Conservation (phyloP, 2,797 vertebrate species). For the Threskiornis aethiopicus region DNA sequence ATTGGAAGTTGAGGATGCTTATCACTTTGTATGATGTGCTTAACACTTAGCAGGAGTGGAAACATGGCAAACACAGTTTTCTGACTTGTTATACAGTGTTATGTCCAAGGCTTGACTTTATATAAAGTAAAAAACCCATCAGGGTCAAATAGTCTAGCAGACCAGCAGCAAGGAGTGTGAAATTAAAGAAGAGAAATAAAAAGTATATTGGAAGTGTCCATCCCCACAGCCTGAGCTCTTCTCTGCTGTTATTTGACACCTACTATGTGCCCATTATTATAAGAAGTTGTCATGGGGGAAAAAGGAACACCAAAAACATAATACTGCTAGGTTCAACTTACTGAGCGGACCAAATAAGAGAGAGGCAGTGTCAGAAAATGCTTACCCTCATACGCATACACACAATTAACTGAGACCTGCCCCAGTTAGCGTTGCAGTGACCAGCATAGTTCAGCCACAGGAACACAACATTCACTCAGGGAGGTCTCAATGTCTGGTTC, state of each 20-base stretch:
- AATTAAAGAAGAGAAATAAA: background rate
- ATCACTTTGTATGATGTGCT: background rate
- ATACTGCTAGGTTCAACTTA: background rate
- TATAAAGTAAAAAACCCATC: background rate
- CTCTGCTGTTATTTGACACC: background rate
- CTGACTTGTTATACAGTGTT: background rate
- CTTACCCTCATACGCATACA: background rate
- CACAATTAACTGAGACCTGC: background rate
- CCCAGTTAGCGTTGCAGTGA: background rate
- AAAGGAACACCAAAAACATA: background rate
- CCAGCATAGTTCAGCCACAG: fast-evolving
- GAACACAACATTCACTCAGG: background rate
- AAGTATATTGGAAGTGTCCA: background rate
- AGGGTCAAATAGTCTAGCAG: background rate
- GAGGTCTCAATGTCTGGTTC: background rate
- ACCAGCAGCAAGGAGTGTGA: background rate
- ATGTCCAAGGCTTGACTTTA: background rate
- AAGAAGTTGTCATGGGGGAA: background rate
- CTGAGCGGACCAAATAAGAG: background rate
- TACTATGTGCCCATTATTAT: background rate
- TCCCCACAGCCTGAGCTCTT: background rate
- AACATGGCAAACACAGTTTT: background rate
- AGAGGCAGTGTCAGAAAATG: background rate
- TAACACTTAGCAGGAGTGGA: background rate
- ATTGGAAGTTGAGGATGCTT: background rate